These are phyloP conservation scores for Amiota mariae DNA, from an alignment of 2,888 invertebrate species.

Conservation along the genomic window DNA sequence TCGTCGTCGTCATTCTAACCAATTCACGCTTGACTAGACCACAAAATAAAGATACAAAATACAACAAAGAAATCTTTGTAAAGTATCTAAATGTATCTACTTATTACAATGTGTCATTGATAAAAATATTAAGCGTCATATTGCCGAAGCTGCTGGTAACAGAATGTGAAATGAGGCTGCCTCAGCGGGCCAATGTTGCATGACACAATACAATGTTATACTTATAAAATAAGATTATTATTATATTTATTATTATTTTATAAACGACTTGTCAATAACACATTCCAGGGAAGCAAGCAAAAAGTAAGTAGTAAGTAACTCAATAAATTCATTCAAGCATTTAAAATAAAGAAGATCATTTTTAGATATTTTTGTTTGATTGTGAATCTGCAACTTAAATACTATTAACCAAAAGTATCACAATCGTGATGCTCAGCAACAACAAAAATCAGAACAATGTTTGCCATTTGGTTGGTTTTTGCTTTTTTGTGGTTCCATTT, in stretches of 20 bases:
- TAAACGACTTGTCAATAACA: constrained; percentile 22
- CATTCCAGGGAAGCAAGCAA: constrained; percentile 4
- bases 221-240: background rate
- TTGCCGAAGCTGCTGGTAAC: no score
- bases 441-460: no score
- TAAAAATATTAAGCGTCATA: background rate
- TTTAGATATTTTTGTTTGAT: no score
- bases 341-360: background rate
- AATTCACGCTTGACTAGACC: constrained; percentile 18
- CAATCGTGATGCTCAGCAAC: no score
- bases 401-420: no score
- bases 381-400: no score
- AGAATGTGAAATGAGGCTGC: no score
- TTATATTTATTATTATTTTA: background rate
- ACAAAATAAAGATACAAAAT: constrained; percentile 16
- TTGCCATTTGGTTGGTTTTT: background rate
- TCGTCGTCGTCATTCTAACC: background rate
- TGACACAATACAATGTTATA: background rate
- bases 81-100: background rate
- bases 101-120: constrained; percentile 12
- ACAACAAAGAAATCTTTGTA: background rate
- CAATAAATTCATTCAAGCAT: background rate
- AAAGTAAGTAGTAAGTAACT: background rate
- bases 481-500: no score
- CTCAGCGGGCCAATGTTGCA: background rate